A percentile compares a stretch with the other conserved stretches of the same genome.
phyloP scores from a whole-genome alignment of 2,797 vertebrate genomes.

The Pelochelys cantorii region DNA sequence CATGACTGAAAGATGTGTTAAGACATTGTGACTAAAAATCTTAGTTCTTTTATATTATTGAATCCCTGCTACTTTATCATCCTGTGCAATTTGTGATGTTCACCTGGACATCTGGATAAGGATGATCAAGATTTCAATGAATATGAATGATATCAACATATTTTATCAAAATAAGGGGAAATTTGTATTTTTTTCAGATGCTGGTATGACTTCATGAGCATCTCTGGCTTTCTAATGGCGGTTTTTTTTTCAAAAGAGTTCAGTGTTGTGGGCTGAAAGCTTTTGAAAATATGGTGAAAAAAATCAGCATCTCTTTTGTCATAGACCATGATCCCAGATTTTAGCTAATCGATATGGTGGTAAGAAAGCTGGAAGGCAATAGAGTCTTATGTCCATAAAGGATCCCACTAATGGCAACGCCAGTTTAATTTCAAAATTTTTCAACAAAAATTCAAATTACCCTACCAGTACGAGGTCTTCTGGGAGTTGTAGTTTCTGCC shows the following conservation, averaged over 20 bases:
- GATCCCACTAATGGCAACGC: neutral
- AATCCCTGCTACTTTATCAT: neutral
- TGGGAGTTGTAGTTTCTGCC: neutral
- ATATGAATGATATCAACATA: fast-evolving
- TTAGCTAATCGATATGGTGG: fast-evolving
- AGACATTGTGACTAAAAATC: conserved; percentile 25
- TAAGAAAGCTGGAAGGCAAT: neutral
- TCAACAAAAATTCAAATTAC: neutral
- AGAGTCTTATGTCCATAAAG: neutral
- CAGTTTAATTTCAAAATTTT: fast-evolving
- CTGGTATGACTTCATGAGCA: neutral
- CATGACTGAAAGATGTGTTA: conserved; percentile 47
- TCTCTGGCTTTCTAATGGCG: neutral
- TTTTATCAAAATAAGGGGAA: neutral
- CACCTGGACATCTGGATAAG: neutral
- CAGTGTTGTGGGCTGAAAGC: neutral
- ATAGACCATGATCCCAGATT: fast-evolving
- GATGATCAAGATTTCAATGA: neutral
- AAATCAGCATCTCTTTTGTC: neutral
- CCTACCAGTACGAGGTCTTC: fast-evolving
- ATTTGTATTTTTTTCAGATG: neutral
- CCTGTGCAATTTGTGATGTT: neutral
- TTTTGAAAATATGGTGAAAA: neutral
- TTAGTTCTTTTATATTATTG: neutral
- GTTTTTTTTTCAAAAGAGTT: neutral